phyloP scores from a whole-genome alignment of 1,140 invertebrate genomes.

The Proales similis region DNA sequence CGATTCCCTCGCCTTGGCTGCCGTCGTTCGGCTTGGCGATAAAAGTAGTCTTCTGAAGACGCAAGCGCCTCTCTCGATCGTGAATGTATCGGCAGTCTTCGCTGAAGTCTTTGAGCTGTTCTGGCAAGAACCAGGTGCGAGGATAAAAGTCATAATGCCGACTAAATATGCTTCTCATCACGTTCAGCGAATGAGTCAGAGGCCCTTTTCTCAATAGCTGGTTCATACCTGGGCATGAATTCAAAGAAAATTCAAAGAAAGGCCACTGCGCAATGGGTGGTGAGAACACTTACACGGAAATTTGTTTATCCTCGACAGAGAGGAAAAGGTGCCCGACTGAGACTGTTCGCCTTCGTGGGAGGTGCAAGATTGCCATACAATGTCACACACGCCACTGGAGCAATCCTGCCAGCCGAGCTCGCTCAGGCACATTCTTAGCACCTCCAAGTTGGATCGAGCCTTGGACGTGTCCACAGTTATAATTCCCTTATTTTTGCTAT shows the following conservation, averaged over 20 bases:
- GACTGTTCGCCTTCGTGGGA: constrained; percentile 26
- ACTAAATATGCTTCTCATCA: constrained; percentile 54
- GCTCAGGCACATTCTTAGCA: constrained; percentile 44
- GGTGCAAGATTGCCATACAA: constrained; percentile 28
- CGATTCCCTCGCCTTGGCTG: constrained; percentile 56
- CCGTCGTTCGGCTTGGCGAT: constrained; percentile 57
- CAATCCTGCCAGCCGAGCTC: constrained; percentile 45
- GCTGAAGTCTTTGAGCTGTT: constrained; percentile 51
- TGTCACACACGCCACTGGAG: constrained; percentile 30
- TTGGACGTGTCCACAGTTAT: constrained; percentile 50
- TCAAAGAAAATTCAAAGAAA: constrained; percentile 6
- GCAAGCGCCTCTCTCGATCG: constrained; percentile 36
- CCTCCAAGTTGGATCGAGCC: constrained; percentile 46
- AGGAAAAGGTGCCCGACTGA: neutral
- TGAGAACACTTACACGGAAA: constrained; percentile 5
- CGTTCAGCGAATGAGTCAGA: constrained; percentile 52
- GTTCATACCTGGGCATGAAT: constrained; percentile 49
- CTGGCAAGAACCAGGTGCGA: constrained; percentile 55
- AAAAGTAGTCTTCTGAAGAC: constrained; percentile 46
- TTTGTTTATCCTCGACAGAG: constrained; percentile 8
- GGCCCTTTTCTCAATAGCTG: constrained; percentile 55
- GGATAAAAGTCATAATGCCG: constrained; percentile 56
- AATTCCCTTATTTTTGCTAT: neutral
- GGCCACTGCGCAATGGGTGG: neutral
- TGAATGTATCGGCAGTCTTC: constrained; percentile 39